Evolutionary conservation across 2,113 vertebrate species (phyloP).

Genomic region (Polypterus senegalus): DNA sequence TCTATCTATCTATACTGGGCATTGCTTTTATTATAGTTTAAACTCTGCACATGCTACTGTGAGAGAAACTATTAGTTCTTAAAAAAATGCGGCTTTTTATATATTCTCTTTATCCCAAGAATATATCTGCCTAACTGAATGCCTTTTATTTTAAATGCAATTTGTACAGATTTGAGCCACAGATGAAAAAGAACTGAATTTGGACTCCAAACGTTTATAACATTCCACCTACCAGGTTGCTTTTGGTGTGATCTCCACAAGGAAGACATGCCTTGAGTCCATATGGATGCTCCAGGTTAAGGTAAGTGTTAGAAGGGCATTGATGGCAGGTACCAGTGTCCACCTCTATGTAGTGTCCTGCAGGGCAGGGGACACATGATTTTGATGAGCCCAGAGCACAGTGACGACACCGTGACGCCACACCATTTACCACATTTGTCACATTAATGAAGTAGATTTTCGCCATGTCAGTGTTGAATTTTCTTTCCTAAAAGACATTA

Average conservation of each 20-base stretch:
- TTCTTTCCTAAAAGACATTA: slow-evolving; percentile 50
- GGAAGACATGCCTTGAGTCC: slow-evolving; percentile 56
- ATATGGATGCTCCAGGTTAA: slow-evolving; percentile 53
- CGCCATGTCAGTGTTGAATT: slow-evolving; percentile 64
- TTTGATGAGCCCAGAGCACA: slow-evolving; percentile 50
- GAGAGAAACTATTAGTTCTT: no score
- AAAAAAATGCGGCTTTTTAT: no score
- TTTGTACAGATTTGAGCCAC: no score
- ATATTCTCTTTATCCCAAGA: no score
- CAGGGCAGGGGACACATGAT: slow-evolving; percentile 69
- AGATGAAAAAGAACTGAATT: neutral
- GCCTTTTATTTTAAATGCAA: no score
- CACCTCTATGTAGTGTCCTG: slow-evolving; percentile 59
- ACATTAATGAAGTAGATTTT: slow-evolving; percentile 82
- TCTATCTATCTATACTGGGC: no score
- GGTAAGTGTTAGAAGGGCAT: slow-evolving; percentile 61
- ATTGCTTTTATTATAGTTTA: no score
- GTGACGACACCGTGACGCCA: slow-evolving; percentile 72
- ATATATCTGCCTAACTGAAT: no score
- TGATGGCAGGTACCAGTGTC: slow-evolving; percentile 51
- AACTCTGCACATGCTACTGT: no score
- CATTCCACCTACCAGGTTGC: slow-evolving; percentile 53
- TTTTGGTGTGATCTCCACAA: slow-evolving; percentile 72
- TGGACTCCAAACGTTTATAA: neutral
- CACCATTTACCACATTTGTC: slow-evolving; percentile 71